phyloP scores from a whole-genome alignment of 1,140 invertebrate species.

The Antheraea mylitta region DNA sequence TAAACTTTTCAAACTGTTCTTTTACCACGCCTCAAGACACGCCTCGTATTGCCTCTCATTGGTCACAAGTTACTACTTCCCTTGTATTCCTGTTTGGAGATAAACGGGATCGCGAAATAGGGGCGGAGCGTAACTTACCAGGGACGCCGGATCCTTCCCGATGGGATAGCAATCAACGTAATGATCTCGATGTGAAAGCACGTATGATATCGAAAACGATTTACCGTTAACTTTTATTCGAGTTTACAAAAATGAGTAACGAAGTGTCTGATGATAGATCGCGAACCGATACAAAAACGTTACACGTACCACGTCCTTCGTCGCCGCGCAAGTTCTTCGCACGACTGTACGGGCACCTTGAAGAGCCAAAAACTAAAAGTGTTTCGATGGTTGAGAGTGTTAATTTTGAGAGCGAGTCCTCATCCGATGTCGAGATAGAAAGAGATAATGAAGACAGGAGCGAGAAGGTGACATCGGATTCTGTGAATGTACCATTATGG shows the following conservation, averaged over 20 bases:
- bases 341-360: slow-evolving; percentile 82
- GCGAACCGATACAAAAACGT: slow-evolving; percentile 28
- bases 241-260: slow-evolving; percentile 37
- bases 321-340: slow-evolving; percentile 84
- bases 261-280: slow-evolving; percentile 25
- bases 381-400: slow-evolving; percentile 22
- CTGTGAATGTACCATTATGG: slow-evolving; percentile 38
- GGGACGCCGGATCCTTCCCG: slow-evolving; percentile 47
- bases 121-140: slow-evolving; percentile 45
- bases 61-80: slow-evolving; percentile 45
- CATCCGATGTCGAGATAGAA: slow-evolving; percentile 71
- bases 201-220: slow-evolving; percentile 28
- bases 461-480: slow-evolving; percentile 20
- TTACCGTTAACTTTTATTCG: not conserved
- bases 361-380: slow-evolving; percentile 49
- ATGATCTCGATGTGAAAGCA: slow-evolving; percentile 32
- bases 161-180: slow-evolving; percentile 57
- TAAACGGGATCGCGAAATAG: slow-evolving; percentile 26
- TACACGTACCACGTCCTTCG: slow-evolving; percentile 76
- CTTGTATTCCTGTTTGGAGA: slow-evolving; percentile 36
- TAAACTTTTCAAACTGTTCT: not conserved
- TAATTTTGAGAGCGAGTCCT: slow-evolving; percentile 60
- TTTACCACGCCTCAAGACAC: slow-evolving; percentile 27
- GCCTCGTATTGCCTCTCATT: slow-evolving; percentile 49
- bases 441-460: slow-evolving; percentile 35